These are phyloP conservation scores for Castor canadensis DNA, from an alignment of 2,113 vertebrate species.

Conservation along the genomic window DNA sequence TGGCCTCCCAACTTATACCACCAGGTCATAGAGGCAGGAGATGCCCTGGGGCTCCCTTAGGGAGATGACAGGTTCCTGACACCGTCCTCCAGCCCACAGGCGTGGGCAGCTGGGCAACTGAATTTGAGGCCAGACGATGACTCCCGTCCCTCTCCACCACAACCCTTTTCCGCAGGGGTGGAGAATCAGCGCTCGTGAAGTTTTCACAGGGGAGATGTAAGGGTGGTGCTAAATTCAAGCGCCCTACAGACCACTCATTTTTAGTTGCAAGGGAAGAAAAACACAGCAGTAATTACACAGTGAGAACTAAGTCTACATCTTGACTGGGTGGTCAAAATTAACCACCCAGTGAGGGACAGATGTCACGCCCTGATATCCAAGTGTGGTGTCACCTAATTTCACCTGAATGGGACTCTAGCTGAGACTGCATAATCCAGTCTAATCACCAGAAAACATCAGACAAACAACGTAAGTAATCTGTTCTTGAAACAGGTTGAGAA, in stretches of 20 bases:
- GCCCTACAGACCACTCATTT: not conserved
- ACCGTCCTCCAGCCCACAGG: not conserved
- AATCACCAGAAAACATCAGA: not conserved
- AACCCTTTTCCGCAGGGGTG: not conserved
- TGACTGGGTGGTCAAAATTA: not conserved
- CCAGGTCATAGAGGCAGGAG: not conserved
- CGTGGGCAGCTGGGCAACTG: not conserved
- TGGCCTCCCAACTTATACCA: not conserved
- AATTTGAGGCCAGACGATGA: not conserved
- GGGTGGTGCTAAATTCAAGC: not conserved
- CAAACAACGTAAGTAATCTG: not conserved
- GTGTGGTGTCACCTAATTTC: not conserved
- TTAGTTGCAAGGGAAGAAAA: not conserved
- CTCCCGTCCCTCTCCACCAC: not conserved
- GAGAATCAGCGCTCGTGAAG: not conserved
- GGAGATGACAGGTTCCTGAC: too few species aligned
- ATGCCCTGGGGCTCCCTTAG: rapidly evolving
- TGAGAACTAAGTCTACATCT: not conserved
- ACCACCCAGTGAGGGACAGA: not conserved
- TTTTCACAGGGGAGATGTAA: not conserved
- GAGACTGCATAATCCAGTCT: not conserved
- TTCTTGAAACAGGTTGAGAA: not conserved
- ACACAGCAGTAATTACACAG: not conserved
- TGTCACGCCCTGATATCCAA: too few species aligned
- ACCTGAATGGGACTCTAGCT: not conserved